A percentile compares a stretch with the other conserved stretches of the same genome.
phyloP scores from a whole-genome alignment of 2,797 vertebrate species.

The Sebastes oblongus region DNA sequence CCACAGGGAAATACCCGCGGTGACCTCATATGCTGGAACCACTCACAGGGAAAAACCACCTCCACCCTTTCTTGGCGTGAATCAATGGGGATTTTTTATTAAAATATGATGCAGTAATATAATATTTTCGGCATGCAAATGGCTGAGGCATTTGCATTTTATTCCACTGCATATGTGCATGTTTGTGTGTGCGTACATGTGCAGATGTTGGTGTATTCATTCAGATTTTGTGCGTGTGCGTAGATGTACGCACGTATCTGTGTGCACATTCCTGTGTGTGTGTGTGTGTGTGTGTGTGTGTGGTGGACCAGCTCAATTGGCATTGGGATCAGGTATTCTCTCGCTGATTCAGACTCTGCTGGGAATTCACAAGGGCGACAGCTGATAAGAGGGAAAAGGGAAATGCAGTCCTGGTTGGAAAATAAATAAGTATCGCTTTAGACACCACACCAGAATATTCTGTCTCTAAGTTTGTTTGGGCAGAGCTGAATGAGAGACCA shows the following conservation, averaged over 20 bases:
- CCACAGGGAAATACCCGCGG: conserved; percentile 38
- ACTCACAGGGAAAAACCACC: conserved; percentile 44
- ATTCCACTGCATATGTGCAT: conserved; percentile 25
- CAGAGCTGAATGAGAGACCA: conserved; percentile 10
- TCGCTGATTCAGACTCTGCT: conserved; percentile 45
- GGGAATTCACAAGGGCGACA: conserved; percentile 63
- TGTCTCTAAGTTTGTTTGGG: conserved; percentile 12
- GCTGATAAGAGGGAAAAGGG: conserved; percentile 37
- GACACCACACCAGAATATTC: conserved; percentile 17
- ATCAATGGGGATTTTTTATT: conserved; percentile 25
- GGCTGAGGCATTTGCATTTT: conserved; percentile 48
- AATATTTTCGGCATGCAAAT: conserved; percentile 57
- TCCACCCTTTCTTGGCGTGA: conserved; percentile 3
- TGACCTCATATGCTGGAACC: conserved; percentile 43
- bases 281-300: neutral
- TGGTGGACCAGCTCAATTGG: conserved; percentile 30
- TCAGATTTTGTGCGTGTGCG: neutral
- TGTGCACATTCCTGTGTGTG: neutral
- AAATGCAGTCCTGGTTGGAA: conserved; percentile 31
- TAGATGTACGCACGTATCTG: neutral
- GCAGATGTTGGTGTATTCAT: conserved; percentile 40
- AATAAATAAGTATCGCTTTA: conserved; percentile 24
- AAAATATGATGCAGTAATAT: conserved; percentile 18
- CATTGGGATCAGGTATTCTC: conserved; percentile 69
- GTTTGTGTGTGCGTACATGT: conserved; percentile 50